Evolutionary conservation across 2,888 invertebrate genomes (phyloP).

Genomic region (Scelioninae gen. 2): DNA sequence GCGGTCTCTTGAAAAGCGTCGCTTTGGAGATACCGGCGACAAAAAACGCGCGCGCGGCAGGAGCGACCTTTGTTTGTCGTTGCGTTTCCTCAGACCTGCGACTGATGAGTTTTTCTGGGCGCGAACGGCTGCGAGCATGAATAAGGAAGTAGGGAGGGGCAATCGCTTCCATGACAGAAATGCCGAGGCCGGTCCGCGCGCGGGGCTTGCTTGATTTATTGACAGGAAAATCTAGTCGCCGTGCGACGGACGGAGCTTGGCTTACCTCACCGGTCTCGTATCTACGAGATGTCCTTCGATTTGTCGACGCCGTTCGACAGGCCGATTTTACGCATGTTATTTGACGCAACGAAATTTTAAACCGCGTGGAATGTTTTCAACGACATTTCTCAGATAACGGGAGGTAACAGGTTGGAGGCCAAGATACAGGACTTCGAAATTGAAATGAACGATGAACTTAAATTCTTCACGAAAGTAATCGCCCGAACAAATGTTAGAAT

Average conservation of each 20-base stretch:
- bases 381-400: slow-evolving; percentile 11
- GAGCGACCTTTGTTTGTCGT: background rate
- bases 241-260: slow-evolving; percentile 65
- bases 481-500: too few relatives aligned
- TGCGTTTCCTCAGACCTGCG: slow-evolving; percentile 33
- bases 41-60: slow-evolving; percentile 1
- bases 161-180: slow-evolving; percentile 69
- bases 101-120: slow-evolving; percentile 63
- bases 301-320: slow-evolving; percentile 45
- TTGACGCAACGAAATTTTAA: slow-evolving; percentile 32
- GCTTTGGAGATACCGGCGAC: background rate
- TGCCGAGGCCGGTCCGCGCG: slow-evolving; percentile 71
- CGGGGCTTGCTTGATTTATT: slow-evolving; percentile 73
- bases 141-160: slow-evolving; percentile 71
- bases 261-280: slow-evolving; percentile 66
- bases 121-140: slow-evolving; percentile 63
- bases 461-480: too few relatives aligned
- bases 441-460: too few relatives aligned
- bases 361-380: slow-evolving; percentile 20
- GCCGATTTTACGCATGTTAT: slow-evolving; percentile 47
- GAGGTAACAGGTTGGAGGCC: too few relatives aligned
- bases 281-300: slow-evolving; percentile 57
- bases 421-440: too few relatives aligned
- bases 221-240: slow-evolving; percentile 75
- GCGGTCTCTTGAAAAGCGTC: too few relatives aligned